Base-by-base conservation (phyloP, 2,113 vertebrate genomes). In the Guaruba guarouba region DNA sequence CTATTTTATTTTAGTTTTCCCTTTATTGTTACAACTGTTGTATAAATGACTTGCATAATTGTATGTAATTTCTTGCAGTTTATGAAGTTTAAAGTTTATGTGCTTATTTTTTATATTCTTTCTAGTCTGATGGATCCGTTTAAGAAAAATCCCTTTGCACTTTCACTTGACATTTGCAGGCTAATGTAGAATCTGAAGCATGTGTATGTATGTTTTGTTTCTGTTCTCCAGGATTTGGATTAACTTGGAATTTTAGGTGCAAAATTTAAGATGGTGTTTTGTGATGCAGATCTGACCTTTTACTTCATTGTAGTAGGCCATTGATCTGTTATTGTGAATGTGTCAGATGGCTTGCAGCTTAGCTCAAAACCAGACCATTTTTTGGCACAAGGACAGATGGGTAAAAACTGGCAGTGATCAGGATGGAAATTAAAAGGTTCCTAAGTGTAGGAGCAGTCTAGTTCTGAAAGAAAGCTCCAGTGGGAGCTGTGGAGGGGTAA, bases 311-410 rank as follows among this genome's bases (percentile, higher is more conserved):
- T 83, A 69, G 31, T 6, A 83, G 73, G 49, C 48, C 52, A 68
- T 88, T 78, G 95, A 93, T 92, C 92, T 16, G 7, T 96, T 95
- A 74, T 46, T 92, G 64, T 83, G 80, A 82, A 46, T 15, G 7
- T 81, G 76, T 92, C 79, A 79, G 46, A 62, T 76, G 48, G 73
- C 48, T 92, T 86, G 88, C 80, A 78, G 79, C 90, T 81, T 64
- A 94, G 91, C 51, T 92, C 46, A 71, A 68, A 95, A 81, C 69
- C 63, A 88, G 82, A 66, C 67, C 84, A 16, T 92, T 68, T 52
- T 52, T 43, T 96, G 90, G 82, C 76, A 73, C 55, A 44, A 16
- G 69, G 90, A 57, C 76, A 92, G 67, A 88, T 55, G 48, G 29
- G 14, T 89, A 81, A 91, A 95, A 79, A 51, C 83, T 82, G 74